Evolutionary conservation across 1,140 invertebrate genomes (phyloP).

Genomic region (Himalopsyche phryganea): DNA sequence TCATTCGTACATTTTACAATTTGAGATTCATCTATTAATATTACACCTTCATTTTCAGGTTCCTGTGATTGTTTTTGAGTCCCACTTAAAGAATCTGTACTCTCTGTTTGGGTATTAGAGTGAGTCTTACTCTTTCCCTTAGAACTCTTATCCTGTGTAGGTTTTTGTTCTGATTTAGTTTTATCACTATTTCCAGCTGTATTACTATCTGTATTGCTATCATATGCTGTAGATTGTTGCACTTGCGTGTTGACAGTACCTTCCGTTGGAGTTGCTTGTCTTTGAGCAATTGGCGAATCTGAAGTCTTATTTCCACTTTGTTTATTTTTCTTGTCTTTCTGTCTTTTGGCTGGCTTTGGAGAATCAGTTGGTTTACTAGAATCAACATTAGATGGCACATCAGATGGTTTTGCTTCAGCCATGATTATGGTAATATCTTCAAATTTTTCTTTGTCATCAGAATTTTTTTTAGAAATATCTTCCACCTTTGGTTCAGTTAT

Average conservation of each 20-base stretch:
- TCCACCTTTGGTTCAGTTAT: background rate
- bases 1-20: too few relatives aligned
- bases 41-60: too few relatives aligned
- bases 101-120: background rate
- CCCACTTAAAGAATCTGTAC: background rate
- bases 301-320: conserved; percentile 1
- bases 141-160: background rate
- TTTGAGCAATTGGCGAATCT: background rate
- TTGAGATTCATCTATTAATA: too few relatives aligned
- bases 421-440: background rate
- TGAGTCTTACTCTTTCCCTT: background rate
- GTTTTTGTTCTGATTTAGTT: background rate
- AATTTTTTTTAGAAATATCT: background rate
- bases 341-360: conserved; percentile 18
- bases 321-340: conserved; percentile 31
- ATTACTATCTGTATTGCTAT: background rate
- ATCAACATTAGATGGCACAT: background rate
- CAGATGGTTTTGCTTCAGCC: conserved; percentile 1
- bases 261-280: background rate
- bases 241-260: background rate
- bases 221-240: background rate
- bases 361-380: conserved; percentile 10
- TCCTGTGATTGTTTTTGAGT: background rate
- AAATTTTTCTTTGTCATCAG: background rate
- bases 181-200: background rate